Percentiles rank a stretch among this genome's conserved stretches.
Evolutionary conservation across 1,140 invertebrate genomes (phyloP).

Genomic region (Mycetomoellerius zeteki): DNA sequence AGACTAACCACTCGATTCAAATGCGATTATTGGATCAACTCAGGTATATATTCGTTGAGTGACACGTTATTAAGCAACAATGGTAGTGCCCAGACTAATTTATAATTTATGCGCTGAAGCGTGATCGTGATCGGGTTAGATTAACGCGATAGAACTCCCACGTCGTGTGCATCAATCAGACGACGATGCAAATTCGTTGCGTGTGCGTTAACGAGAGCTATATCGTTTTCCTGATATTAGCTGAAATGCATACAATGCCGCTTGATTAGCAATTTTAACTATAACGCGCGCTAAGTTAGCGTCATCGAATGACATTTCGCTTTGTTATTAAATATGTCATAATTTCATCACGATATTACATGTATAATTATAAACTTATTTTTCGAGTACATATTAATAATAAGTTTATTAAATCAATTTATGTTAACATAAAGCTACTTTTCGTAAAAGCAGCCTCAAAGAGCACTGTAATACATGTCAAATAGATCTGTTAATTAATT

Average conservation of each 20-base stretch:
- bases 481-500: slow-evolving; percentile 49
- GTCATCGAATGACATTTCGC: slow-evolving; percentile 9
- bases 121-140: slow-evolving; percentile 59
- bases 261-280: slow-evolving; percentile 63
- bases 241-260: slow-evolving; percentile 53
- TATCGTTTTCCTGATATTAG: slow-evolving; percentile 62
- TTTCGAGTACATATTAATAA: neutral
- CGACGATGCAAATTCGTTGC: slow-evolving; percentile 63
- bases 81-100: slow-evolving; percentile 52
- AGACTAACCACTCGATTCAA: slow-evolving; percentile 60
- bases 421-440: neutral
- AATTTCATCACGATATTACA: slow-evolving; percentile 5
- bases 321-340: slow-evolving; percentile 15
- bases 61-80: slow-evolving; percentile 65
- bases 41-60: slow-evolving; percentile 58
- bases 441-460: neutral
- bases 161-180: slow-evolving; percentile 58
- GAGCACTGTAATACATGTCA: neutral
- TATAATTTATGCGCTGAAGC: slow-evolving; percentile 64
- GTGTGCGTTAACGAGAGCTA: slow-evolving; percentile 57
- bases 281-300: slow-evolving; percentile 29
- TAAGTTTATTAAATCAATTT: slow-evolving; percentile 2
- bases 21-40: slow-evolving; percentile 58
- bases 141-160: slow-evolving; percentile 61
- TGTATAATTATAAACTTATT: neutral